Conservation (phyloP, 2,113 vertebrate species). For the Carettochelys insculpta region DNA sequence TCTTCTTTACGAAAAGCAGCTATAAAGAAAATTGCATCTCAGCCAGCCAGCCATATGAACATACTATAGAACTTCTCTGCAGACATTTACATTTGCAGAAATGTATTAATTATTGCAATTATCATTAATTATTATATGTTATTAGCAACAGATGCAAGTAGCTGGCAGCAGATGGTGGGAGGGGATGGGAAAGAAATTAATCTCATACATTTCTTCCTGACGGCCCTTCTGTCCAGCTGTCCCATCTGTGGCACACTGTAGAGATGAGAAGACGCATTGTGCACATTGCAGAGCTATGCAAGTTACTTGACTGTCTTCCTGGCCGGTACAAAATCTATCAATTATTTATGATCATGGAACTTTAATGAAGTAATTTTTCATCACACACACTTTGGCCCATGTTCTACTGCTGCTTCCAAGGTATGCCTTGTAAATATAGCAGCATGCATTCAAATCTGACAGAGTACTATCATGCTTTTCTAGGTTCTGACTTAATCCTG, state of each 20-base stretch:
- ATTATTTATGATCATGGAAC: background rate
- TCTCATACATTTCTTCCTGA: conserved; percentile 58
- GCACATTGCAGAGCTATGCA: background rate
- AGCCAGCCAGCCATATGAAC: background rate
- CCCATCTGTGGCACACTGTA: conserved; percentile 63
- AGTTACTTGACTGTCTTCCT: conserved; percentile 1
- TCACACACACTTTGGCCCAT: background rate
- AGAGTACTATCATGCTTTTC: background rate
- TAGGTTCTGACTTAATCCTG: rapidly evolving
- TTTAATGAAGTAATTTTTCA: background rate
- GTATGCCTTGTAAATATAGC: background rate
- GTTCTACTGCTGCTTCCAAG: rapidly evolving
- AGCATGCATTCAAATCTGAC: background rate
- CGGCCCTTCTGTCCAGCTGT: conserved; percentile 52
- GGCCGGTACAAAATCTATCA: background rate
- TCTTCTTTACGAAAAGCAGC: background rate
- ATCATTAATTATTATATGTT: conserved; percentile 69
- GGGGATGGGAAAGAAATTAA: conserved; percentile 52
- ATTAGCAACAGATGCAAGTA: conserved; percentile 46
- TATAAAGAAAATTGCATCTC: background rate
- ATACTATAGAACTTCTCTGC: background rate
- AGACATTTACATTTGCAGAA: background rate
- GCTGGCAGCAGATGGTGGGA: conserved; percentile 64
- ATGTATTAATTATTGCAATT: conserved; percentile 52
- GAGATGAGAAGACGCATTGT: background rate